Conservation (phyloP, 2,113 vertebrate genomes). For the Odocoileus hemionus region DNA sequence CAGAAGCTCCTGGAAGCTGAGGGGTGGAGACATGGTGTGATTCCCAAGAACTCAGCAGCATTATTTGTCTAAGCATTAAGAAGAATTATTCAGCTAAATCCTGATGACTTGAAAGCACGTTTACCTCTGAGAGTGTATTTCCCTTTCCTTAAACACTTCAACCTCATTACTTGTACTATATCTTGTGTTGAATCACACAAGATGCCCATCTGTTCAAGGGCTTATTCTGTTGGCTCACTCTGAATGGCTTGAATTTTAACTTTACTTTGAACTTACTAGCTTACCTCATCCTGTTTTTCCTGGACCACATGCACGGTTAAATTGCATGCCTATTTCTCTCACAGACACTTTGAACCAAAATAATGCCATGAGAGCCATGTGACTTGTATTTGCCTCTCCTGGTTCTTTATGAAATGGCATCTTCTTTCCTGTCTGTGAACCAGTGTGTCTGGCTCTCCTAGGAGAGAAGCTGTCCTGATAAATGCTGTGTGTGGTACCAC, state of each 20-base stretch:
- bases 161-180: background rate
- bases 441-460: background rate
- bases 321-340: background rate
- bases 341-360: background rate
- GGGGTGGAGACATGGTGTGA: background rate
- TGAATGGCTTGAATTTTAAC: background rate
- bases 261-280: background rate
- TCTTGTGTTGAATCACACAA: background rate
- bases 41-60: constrained; percentile 33
- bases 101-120: background rate
- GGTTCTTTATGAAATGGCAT: background rate
- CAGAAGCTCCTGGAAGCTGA: background rate
- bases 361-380: background rate
- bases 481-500: background rate
- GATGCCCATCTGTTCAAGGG: background rate
- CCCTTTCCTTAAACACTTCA: background rate
- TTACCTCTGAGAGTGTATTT: constrained; percentile 38
- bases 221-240: background rate
- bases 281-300: background rate
- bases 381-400: background rate
- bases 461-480: background rate
- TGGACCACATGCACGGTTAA: background rate
- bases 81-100: constrained; percentile 42
- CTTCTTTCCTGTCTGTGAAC: background rate
- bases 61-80: constrained; percentile 53